Percentiles rank a stretch among this genome's conserved stretches.
Conservation (phyloP, 1,140 invertebrate genomes). For the Parapsyche elsis region DNA sequence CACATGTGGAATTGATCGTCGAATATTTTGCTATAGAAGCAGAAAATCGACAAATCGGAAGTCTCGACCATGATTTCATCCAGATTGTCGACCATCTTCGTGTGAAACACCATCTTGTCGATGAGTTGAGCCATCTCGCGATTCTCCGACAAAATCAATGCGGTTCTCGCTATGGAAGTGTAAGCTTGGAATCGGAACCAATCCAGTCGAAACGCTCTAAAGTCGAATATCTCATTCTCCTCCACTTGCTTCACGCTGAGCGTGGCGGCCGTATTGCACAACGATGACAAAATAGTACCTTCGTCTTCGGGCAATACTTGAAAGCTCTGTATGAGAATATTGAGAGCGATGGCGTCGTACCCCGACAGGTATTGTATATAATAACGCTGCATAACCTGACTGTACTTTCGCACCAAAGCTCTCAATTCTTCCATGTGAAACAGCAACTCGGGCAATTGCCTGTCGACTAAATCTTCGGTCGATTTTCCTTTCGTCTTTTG, state of each 20-base stretch:
- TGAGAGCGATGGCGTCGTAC: constrained; percentile 93
- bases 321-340: constrained; percentile 90
- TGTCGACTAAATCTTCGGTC: constrained; percentile 89
- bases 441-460: constrained; percentile 95
- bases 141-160: constrained; percentile 87
- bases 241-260: constrained; percentile 96
- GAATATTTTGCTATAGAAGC: constrained; percentile 97
- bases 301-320: constrained; percentile 93
- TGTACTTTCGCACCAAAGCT: constrained; percentile 92
- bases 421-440: constrained; percentile 98
- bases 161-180: constrained; percentile 86
- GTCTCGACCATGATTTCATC: constrained; percentile 97
- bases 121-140: constrained; percentile 89
- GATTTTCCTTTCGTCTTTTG: constrained; percentile 87
- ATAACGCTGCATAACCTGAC: constrained; percentile 97
- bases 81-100: constrained; percentile 98
- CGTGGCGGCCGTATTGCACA: constrained; percentile 89
- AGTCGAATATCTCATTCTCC: constrained; percentile 96
- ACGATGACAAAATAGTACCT: constrained; percentile 91
- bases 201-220: constrained; percentile 92
- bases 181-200: constrained; percentile 98
- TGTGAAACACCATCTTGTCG: constrained; percentile 97
- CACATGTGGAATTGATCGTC: constrained; percentile 99
- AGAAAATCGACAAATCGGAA: constrained; percentile 97
- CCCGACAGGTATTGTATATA: constrained; percentile 97